Evolutionary conservation across 2,797 vertebrate species (phyloP).

Genomic region (Sebastes vulpes): DNA sequence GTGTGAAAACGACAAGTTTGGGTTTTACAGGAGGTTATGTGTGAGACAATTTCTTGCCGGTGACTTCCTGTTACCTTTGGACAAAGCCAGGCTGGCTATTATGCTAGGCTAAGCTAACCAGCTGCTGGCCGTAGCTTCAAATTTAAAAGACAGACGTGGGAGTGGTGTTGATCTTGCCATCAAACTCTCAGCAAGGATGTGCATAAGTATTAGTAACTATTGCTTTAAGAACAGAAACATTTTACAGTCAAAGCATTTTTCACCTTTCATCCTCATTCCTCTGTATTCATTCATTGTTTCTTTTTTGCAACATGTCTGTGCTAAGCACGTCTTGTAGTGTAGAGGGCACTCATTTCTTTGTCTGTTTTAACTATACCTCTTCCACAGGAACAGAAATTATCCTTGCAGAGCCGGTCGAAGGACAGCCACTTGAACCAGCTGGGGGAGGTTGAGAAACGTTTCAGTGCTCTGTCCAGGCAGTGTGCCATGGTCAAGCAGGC

Average conservation of each 20-base stretch:
- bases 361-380: background rate
- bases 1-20: background rate
- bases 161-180: background rate
- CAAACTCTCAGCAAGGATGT: background rate
- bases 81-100: background rate
- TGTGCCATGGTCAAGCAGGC: slow-evolving; percentile 88
- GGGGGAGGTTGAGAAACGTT: slow-evolving; percentile 90
- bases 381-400: slow-evolving; percentile 91
- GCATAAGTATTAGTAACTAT: no score
- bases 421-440: slow-evolving; percentile 92
- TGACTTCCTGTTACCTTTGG: background rate
- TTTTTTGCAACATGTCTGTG: background rate
- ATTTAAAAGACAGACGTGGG: background rate
- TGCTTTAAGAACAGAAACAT: background rate
- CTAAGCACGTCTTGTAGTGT: no score
- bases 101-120: background rate
- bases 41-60: background rate
- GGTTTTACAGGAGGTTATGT: background rate
- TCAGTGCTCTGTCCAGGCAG: slow-evolving; percentile 79
- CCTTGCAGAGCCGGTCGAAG: slow-evolving; percentile 88
- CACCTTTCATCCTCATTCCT: background rate
- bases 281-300: background rate
- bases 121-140: background rate
- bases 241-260: background rate
- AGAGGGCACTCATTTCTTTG: background rate